A percentile compares a stretch with the other conserved stretches of the same genome.
Conservation (phyloP, 2,113 vertebrate genomes). For the Myotis yumanensis region DNA sequence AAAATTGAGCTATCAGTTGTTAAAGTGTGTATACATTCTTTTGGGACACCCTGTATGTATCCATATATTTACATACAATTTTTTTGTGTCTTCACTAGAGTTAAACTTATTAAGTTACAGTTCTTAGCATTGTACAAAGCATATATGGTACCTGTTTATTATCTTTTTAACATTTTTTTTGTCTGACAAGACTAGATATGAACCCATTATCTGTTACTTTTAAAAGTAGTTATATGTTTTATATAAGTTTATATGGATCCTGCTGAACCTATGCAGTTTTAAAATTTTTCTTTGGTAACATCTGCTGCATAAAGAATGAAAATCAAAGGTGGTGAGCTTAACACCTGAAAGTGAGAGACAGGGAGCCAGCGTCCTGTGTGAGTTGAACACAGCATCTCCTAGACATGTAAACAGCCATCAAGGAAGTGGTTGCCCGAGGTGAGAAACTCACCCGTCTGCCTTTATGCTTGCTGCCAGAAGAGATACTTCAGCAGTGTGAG, state of each 20-base stretch:
- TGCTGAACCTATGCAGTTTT: conserved; percentile 11
- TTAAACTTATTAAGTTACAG: not conserved
- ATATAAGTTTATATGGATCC: not conserved
- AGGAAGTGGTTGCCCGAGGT: conserved; percentile 57
- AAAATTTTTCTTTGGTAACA: conserved; percentile 20
- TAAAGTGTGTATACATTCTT: too few relatives aligned
- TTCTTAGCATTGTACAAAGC: not conserved
- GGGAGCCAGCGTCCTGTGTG: not conserved
- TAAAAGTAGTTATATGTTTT: conserved; percentile 6
- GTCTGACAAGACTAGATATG: not conserved
- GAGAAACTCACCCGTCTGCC: conserved; percentile 1
- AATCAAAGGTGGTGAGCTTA: conserved; percentile 55
- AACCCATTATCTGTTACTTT: not conserved
- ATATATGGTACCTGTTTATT: not conserved
- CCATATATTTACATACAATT: not conserved
- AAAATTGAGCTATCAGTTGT: too few relatives aligned
- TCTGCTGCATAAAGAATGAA: conserved; percentile 20
- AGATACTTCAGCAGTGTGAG: not conserved
- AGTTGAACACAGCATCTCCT: conserved; percentile 39
- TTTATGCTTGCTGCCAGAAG: conserved; percentile 20
- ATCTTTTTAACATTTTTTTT: conserved; percentile 14
- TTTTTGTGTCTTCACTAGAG: not conserved
- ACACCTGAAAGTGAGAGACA: not conserved
- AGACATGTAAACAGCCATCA: conserved; percentile 31
- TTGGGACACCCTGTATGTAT: not conserved